phyloP scores from a whole-genome alignment of 2,113 vertebrate species.

The Passerina amoena region DNA sequence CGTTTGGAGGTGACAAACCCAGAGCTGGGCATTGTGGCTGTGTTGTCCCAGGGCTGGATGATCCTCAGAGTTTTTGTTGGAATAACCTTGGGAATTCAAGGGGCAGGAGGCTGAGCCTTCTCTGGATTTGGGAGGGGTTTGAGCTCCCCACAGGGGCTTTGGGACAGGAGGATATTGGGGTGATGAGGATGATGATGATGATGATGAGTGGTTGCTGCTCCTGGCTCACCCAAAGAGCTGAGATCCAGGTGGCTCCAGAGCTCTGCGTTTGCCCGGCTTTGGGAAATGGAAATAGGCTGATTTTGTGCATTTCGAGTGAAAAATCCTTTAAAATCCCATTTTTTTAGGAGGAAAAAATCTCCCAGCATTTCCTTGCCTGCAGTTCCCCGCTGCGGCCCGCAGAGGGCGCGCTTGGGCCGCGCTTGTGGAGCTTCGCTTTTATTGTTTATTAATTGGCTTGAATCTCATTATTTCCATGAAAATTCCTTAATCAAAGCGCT shows the following conservation, averaged over 20 bases:
- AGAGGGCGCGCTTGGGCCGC: background rate
- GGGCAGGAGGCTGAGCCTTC: background rate
- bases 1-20: background rate
- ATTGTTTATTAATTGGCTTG: background rate
- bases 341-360: background rate
- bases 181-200: background rate
- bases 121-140: background rate
- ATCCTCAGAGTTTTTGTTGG: background rate
- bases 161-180: background rate
- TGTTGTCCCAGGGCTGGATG: background rate
- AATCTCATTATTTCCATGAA: background rate
- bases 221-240: background rate
- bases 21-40: background rate
- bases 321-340: background rate
- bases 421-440: rapidly evolving
- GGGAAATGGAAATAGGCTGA: background rate
- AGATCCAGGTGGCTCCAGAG: background rate
- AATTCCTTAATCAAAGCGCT: background rate
- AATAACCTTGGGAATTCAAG: background rate
- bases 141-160: background rate
- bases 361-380: background rate
- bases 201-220: background rate
- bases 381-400: background rate
- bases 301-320: background rate
- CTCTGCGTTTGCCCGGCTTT: background rate